phyloP scores from a whole-genome alignment of 2,888 invertebrate genomes.

The Ectobius pallidus region DNA sequence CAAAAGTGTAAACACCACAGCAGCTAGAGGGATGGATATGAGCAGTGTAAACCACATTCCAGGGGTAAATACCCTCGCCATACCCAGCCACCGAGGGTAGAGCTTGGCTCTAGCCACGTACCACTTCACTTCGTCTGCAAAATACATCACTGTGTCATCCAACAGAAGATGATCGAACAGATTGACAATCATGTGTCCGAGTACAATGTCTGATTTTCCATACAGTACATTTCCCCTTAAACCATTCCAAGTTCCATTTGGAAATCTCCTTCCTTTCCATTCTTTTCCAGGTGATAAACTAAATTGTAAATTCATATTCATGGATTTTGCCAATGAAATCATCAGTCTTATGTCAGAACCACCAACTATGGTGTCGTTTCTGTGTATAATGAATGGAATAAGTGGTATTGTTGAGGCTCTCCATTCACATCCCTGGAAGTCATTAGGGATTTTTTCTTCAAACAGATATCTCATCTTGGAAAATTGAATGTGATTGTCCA shows the following conservation, averaged over 20 bases:
- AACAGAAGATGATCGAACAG: slow-evolving; percentile 6
- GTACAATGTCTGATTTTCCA: background rate
- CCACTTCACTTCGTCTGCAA: background rate
- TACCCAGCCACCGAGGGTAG: slow-evolving; percentile 5
- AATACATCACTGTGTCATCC: background rate
- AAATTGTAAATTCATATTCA: background rate
- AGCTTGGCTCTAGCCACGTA: background rate
- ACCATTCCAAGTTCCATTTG: slow-evolving; percentile 8
- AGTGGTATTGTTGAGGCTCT: background rate
- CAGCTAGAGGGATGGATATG: background rate
- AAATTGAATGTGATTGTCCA: background rate
- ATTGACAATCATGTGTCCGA: background rate
- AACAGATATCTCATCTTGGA: background rate
- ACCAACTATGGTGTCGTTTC: background rate
- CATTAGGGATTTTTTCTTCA: background rate
- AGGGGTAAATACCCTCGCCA: slow-evolving; percentile 4
- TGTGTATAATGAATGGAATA: background rate
- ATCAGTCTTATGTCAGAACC: slow-evolving; percentile 8
- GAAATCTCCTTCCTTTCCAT: background rate
- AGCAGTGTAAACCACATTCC: background rate
- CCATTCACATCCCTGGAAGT: background rate
- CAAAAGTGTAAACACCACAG: background rate
- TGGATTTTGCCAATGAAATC: background rate
- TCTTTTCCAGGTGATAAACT: background rate
- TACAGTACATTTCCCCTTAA: background rate